These are phyloP conservation scores for Parotocinclus haroldoi DNA, from an alignment of 2,797 vertebrate species.

Conservation along the genomic window DNA sequence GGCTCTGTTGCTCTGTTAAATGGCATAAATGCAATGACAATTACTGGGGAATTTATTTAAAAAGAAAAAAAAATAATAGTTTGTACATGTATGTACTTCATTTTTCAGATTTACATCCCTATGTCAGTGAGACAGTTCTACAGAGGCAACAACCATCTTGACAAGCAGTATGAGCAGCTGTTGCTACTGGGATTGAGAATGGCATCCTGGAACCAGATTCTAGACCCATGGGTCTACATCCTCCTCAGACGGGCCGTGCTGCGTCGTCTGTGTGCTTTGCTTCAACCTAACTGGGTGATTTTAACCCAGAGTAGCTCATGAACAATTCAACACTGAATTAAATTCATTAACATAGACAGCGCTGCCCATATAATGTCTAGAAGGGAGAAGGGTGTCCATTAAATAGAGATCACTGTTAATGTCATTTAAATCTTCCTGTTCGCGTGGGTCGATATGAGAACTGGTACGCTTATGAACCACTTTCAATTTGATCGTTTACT, in stretches of 20 bases:
- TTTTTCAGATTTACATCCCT: constrained; percentile 69
- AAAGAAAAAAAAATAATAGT: not conserved
- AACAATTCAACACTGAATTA: constrained; percentile 24
- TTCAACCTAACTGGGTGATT: constrained; percentile 24
- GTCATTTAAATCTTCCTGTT: not conserved
- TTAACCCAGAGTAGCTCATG: constrained; percentile 36
- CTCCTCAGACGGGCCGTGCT: constrained; percentile 77
- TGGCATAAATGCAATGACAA: too few species aligned
- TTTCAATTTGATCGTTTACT: too few species aligned
- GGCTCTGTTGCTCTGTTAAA: too few species aligned
- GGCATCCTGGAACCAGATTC: constrained; percentile 83
- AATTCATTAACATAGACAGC: constrained; percentile 44
- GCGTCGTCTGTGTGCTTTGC: constrained; percentile 59
- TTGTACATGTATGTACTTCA: constrained; percentile 5
- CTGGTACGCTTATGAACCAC: too few species aligned
- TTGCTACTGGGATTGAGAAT: constrained; percentile 74
- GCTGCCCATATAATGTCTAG: not conserved
- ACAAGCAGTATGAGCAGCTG: constrained; percentile 43
- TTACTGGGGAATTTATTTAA: too few species aligned
- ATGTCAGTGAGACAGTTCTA: constrained; percentile 63
- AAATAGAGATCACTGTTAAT: not conserved
- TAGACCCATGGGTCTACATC: constrained; percentile 78
- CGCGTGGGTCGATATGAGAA: too few species aligned
- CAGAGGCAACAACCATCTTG: constrained; percentile 13
- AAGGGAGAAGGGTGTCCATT: not conserved